phyloP scores from a whole-genome alignment of 2,797 vertebrate species.

The Acridotheres tristis region DNA sequence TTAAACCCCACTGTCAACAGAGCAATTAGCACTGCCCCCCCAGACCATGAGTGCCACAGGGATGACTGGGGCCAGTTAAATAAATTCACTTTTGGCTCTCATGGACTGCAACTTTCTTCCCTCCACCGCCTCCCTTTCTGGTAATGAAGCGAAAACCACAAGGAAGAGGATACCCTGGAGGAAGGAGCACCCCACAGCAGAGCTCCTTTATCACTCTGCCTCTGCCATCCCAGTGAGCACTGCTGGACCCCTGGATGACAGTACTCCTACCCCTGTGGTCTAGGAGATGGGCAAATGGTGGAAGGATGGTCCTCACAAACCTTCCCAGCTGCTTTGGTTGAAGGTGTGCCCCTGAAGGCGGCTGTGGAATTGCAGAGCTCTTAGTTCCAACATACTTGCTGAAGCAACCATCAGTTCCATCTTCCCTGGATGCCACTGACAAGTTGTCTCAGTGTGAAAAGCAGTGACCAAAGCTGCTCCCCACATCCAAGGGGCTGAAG shows the following conservation, averaged over 20 bases:
- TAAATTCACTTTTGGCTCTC: background rate
- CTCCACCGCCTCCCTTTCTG: background rate
- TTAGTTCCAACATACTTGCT: rapidly evolving
- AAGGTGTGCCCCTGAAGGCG: background rate
- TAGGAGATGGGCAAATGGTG: background rate
- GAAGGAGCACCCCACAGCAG: background rate
- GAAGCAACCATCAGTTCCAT: background rate
- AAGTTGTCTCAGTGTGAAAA: background rate
- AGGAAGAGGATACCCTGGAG: background rate
- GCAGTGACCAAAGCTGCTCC: background rate
- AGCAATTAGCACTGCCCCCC: background rate
- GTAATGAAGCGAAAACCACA: rapidly evolving
- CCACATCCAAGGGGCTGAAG: rapidly evolving
- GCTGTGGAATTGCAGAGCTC: background rate
- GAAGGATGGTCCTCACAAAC: background rate
- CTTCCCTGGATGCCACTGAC: background rate
- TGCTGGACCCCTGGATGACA: rapidly evolving
- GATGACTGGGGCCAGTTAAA: background rate
- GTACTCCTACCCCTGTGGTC: rapidly evolving
- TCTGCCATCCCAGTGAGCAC: rapidly evolving
- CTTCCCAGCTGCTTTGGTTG: background rate
- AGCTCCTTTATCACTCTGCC: background rate
- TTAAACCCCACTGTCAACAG: background rate
- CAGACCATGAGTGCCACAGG: background rate
- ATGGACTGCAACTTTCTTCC: background rate